Percentiles rank a stretch among this genome's conserved stretches.
Evolutionary conservation across 2,888 invertebrate species (phyloP).

Genomic region (Patella depressa): DNA sequence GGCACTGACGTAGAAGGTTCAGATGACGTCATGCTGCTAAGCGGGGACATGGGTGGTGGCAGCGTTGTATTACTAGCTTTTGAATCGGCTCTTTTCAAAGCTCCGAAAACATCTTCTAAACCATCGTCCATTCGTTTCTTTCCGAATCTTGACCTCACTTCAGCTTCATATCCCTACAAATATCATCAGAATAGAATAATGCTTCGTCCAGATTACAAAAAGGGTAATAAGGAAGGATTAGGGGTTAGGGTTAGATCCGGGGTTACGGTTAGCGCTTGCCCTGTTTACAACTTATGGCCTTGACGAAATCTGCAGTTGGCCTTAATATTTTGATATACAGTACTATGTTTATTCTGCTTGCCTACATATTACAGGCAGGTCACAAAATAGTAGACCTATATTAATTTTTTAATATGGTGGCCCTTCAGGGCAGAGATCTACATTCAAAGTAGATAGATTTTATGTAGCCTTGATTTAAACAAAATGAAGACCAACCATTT

Average conservation of each 20-base stretch:
- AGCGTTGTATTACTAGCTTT: slow-evolving; percentile 10
- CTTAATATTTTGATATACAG: no score
- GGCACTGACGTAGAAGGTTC: background rate
- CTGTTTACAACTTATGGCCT: no score
- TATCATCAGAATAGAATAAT: no score
- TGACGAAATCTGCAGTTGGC: no score
- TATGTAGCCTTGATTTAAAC: background rate
- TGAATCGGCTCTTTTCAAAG: slow-evolving; percentile 42
- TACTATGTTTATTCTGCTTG: no score
- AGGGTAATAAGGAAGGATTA: no score
- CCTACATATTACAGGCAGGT: no score
- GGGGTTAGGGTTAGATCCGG: no score
- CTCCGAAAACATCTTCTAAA: slow-evolving; percentile 55
- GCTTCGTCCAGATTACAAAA: no score
- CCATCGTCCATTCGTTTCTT: slow-evolving; percentile 43
- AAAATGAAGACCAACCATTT: background rate
- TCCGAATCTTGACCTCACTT: slow-evolving; percentile 37
- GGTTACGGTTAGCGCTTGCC: no score
- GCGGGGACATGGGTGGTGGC: background rate
- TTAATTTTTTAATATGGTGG: background rate
- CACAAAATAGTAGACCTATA: background rate
- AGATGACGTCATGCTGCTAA: background rate
- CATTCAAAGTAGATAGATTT: background rate
- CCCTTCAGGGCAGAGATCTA: background rate
- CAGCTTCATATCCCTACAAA: slow-evolving; percentile 15